Evolutionary conservation across 2,797 vertebrate species (phyloP), one percentile per base, ranked within the genome.

Genomic region (Neomorphus geoffroyi): DNA sequence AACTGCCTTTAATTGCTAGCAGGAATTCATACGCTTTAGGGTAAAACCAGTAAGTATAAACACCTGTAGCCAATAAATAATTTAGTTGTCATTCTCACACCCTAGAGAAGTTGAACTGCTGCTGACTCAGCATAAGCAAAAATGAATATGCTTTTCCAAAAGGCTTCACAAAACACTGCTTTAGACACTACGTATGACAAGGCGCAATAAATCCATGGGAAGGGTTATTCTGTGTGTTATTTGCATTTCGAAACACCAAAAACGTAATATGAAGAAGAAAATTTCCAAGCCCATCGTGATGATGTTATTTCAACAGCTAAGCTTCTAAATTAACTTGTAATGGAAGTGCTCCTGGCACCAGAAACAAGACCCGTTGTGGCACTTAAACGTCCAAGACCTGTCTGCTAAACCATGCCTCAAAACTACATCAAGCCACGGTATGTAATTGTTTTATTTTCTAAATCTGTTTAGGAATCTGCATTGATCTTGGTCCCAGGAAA

Each of bases 11-110:
- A 78, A 81, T 62, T 78, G 46, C 92, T 58, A 65, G 37, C 73
- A 93, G 70, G n/a, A 77, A 66, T 83, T 58, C 56, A 39, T 48
- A 60, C 37, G 85, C 77, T 95, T 94, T 62, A 70, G 82, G 90
- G 90, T 86, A 61, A 94, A 92, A 92, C 37, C 32, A 64, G 6
- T 32, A 53, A 51, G 45, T 57, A 78, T 58, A 79, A 94, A 94
- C 94, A 96, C 92, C 94, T 94, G 90, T 93, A 88, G 46, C 54
- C 41, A 72, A 90, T 71, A 86, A 93, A 92, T 90, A 43, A 48
- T 74, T 35, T 7, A 51, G 37, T 18, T 94, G 72, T 78, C 75
- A 64, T 61, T 80, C 43, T 50, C 26, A 60, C 21, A 30, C 11
- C 32, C 66, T 11, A 1, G 32, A 95, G 91, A 80, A 79, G 50